A percentile compares a stretch with the other conserved stretches of the same genome.
phyloP scores from a whole-genome alignment of 2,888 invertebrate species.

The Pimpla rufipes region DNA sequence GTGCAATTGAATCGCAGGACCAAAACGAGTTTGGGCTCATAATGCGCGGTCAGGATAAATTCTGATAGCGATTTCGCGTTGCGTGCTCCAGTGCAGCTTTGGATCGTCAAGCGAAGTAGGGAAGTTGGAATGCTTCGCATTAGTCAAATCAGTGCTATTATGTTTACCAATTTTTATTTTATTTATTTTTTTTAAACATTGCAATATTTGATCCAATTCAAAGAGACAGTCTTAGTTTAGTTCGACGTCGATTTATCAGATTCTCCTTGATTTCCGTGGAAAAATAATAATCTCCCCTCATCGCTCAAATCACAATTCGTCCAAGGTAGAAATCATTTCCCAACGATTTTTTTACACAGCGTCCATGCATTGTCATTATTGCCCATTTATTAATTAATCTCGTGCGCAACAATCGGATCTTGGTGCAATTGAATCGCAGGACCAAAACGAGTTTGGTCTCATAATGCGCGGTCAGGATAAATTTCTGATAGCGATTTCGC shows the following conservation, averaged over 20 bases:
- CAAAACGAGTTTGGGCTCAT: constrained; percentile 10
- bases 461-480: not conserved
- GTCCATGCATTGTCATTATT: too few species aligned
- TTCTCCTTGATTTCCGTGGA: constrained; percentile 27
- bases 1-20: not conserved
- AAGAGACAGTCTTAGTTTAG: too few species aligned
- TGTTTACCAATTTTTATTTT: too few species aligned
- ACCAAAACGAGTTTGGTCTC: constrained; percentile 8
- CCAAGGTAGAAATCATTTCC: not conserved
- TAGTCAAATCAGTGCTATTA: too few species aligned
- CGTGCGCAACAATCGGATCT: not conserved
- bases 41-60: not conserved
- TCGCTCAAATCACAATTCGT: too few species aligned
- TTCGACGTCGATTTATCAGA: too few species aligned
- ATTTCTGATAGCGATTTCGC: not conserved
- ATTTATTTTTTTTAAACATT: too few species aligned
- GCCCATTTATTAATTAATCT: not conserved
- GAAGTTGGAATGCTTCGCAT: too few species aligned
- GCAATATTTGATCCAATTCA: too few species aligned
- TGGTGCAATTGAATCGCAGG: too few species aligned
- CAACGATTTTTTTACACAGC: not conserved
- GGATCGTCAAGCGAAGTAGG: constrained; percentile 5
- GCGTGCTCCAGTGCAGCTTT: constrained; percentile 20
- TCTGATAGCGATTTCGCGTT: not conserved
- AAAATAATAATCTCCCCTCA: constrained; percentile 20